Base-by-base conservation (phyloP, 1,140 invertebrate genomes). In the Trissolcus basalis region DNA sequence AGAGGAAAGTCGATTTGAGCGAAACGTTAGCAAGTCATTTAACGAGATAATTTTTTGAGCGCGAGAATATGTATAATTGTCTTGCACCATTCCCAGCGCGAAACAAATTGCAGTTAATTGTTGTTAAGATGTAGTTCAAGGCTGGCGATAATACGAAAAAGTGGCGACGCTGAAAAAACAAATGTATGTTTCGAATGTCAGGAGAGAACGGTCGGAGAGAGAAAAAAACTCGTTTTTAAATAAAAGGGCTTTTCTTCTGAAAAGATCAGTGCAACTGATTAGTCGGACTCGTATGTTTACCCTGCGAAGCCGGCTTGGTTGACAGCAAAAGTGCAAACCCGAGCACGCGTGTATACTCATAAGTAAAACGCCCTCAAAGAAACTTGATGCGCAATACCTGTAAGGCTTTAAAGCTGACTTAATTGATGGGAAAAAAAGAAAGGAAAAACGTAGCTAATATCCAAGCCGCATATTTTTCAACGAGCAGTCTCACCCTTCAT, bases 51-150 rank as follows among this genome's bases (percentile, higher is more conserved):
- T 53, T 43, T 60, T 60, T 58, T 53, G 39, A 51, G 44, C 32
- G n/a, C 41, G 49, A 60, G 60, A 64, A 59, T 65, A 32, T 27
- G 19, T 27, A 73, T 72, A 32, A 48, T 72, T 65, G 53, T 60
- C 15, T 65, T 48, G 12, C 12, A 39, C 59, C 49, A 55, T 73
- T 65, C 60, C 58, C 55, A 32, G 60, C 59, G 39, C 33, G 56
- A 54, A 71, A 73, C 55, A 60, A 65, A 73, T 73, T 60, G 65
- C 61, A 36, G 32, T 51, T 73, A 73, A 73, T 65, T 65, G 61
- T 48, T 19, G 61, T 65, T 73, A 54, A 73, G 61, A 73, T 73
- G 61, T 73, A 65, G 70, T 73, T 73, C 70, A 73, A 65, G 70
- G 70, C 49, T 73, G 49, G 32, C 53, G 61, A 65, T 60, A 54